These are phyloP conservation scores for Macrosteles quadrilineatus DNA, from an alignment of 1,140 invertebrate genomes.

Conservation along the genomic window DNA sequence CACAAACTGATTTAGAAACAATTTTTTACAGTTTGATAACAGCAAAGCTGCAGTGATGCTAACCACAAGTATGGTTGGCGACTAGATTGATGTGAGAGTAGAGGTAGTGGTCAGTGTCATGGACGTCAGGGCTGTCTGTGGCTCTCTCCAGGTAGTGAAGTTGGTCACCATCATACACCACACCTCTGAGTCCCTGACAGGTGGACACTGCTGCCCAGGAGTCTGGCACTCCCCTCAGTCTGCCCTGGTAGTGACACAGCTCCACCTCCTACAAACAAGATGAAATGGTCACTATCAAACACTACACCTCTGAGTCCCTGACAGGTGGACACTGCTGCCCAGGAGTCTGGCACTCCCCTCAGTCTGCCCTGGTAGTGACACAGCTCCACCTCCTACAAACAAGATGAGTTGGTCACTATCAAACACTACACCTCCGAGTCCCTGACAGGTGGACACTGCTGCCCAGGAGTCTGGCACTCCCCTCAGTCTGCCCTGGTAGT, in stretches of 20 bases:
- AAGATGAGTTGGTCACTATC: slow-evolving; percentile 68
- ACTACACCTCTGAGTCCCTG: slow-evolving; percentile 77
- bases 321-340: slow-evolving; percentile 87
- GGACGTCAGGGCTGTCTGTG: slow-evolving; percentile 42
- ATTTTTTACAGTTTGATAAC: too few relatives aligned
- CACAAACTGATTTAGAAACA: too few relatives aligned
- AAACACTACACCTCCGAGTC: slow-evolving; percentile 77
- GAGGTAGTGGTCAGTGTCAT: slow-evolving; percentile 57
- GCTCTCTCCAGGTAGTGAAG: slow-evolving; percentile 72
- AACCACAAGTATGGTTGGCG: slow-evolving; percentile 70
- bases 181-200: slow-evolving; percentile 76
- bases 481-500: slow-evolving; percentile 80
- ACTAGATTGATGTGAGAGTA: slow-evolving; percentile 70
- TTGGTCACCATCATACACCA: slow-evolving; percentile 76
- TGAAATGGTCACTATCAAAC: slow-evolving; percentile 74
- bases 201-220: slow-evolving; percentile 88
- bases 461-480: slow-evolving; percentile 72
- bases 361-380: slow-evolving; percentile 85
- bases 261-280: slow-evolving; percentile 63
- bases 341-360: slow-evolving; percentile 67
- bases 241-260: slow-evolving; percentile 83
- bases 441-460: slow-evolving; percentile 82
- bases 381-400: slow-evolving; percentile 67
- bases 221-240: slow-evolving; percentile 63
- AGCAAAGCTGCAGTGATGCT: too few relatives aligned